phyloP scores from a whole-genome alignment of 2,888 invertebrate species.

The Monochamus alternatus region DNA sequence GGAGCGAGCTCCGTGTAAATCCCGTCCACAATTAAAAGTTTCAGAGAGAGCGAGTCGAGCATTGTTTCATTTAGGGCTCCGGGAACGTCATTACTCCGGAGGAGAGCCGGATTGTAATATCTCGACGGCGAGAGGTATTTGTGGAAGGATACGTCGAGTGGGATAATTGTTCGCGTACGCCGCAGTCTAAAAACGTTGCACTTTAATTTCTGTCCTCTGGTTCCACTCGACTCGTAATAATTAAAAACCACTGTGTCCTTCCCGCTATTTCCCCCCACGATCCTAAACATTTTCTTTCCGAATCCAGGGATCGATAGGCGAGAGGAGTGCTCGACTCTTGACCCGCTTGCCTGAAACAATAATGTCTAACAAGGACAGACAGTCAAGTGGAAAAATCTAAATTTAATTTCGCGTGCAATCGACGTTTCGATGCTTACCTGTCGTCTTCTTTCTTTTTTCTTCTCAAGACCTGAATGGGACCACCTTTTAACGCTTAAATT shows the following conservation, averaged over 20 bases:
- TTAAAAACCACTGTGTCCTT: background rate
- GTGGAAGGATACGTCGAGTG: conserved; percentile 16
- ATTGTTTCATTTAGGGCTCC: conserved; percentile 22
- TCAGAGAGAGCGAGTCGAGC: conserved; percentile 23
- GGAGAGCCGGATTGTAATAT: conserved; percentile 23
- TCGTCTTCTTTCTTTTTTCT: too few species aligned
- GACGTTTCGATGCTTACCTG: too few species aligned
- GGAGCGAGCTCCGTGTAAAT: conserved; percentile 17
- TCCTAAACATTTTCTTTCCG: background rate
- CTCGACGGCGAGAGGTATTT: conserved; percentile 13
- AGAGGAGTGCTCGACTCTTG: background rate
- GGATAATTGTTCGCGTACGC: conserved; percentile 6
- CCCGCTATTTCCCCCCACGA: background rate
- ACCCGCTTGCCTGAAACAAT: background rate
- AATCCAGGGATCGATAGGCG: background rate
- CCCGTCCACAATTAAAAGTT: conserved; percentile 29
- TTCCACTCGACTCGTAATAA: background rate
- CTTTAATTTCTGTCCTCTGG: conserved; percentile 2
- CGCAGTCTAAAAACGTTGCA: background rate
- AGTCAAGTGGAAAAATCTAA: too few species aligned
- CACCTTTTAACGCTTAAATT: too few species aligned
- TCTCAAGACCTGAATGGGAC: too few species aligned
- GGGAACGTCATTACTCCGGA: conserved; percentile 21
- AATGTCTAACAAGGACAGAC: too few species aligned
- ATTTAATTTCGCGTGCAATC: too few species aligned